phyloP scores from a whole-genome alignment of 2,888 invertebrate genomes.

The Euzetes globulus region DNA sequence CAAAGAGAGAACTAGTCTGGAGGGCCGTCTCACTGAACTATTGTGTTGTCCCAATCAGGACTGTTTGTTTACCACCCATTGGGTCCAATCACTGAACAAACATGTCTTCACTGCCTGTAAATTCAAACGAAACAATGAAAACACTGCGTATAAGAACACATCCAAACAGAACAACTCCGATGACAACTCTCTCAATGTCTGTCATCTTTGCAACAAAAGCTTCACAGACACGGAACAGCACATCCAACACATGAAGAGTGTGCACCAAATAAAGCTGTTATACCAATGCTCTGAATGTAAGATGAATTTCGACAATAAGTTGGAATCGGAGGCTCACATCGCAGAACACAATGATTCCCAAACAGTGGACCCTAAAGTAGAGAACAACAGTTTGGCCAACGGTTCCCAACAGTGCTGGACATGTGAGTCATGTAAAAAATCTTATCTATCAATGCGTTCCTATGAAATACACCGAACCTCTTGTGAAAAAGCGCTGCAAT shows the following conservation, averaged over 20 bases:
- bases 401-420: not conserved
- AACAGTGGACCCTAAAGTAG: too few species aligned
- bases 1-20: conserved; percentile 2
- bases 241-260: conserved; percentile 25
- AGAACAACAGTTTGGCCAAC: not conserved
- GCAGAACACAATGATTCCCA: not conserved
- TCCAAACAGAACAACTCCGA: not conserved
- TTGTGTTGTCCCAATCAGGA: conserved; percentile 11
- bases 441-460: not conserved
- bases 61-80: conserved; percentile 1
- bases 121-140: not conserved
- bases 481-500: not conserved
- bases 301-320: not conserved
- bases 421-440: conserved; percentile 1
- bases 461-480: conserved; percentile 23
- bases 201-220: not conserved
- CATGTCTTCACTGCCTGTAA: conserved; percentile 19
- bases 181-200: not conserved
- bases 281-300: conserved; percentile 22
- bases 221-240: not conserved
- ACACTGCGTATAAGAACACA: not conserved
- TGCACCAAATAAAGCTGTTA: not conserved
- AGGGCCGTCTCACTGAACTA: conserved; percentile 6
- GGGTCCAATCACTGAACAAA: conserved; percentile 28
- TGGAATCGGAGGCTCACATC: conserved; percentile 3